These are phyloP conservation scores for Dasypus novemcinctus DNA, from an alignment of 2,113 vertebrate genomes.

Conservation along the genomic window DNA sequence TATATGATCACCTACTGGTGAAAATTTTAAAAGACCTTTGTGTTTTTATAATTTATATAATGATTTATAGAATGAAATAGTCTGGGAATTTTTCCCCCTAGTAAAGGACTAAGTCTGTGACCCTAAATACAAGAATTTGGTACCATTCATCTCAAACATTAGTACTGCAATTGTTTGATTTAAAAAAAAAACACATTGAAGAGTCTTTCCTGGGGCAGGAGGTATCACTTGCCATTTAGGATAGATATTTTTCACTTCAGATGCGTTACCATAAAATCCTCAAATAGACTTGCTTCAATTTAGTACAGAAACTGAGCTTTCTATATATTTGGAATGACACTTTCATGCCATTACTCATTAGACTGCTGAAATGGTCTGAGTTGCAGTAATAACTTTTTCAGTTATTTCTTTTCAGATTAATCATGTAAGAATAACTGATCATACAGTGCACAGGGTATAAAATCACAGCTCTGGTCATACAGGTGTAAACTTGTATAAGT, in stretches of 20 bases:
- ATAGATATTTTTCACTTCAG: background rate
- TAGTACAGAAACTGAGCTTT: background rate
- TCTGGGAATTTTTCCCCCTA: background rate
- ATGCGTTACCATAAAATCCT: background rate
- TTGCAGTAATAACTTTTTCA: background rate
- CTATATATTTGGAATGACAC: background rate
- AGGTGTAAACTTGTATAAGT: background rate
- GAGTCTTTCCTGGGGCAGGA: background rate
- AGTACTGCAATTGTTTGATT: background rate
- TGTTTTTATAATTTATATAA: background rate
- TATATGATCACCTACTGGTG: slow-evolving; percentile 39
- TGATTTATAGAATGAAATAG: background rate
- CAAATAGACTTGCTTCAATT: background rate
- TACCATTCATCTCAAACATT: background rate
- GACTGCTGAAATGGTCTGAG: background rate
- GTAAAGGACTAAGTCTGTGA: background rate
- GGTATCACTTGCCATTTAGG: background rate
- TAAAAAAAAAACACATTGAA: background rate
- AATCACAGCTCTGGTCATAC: background rate
- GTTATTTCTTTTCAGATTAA: slow-evolving; percentile 18
- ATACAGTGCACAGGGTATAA: background rate
- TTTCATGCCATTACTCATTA: background rate
- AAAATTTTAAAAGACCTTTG: background rate
- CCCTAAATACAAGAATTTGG: background rate
- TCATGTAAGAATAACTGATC: background rate